Percentiles rank a stretch among this genome's conserved stretches.
phyloP scores from a whole-genome alignment of 2,113 vertebrate species.

The Daphoenositta chrysoptera region DNA sequence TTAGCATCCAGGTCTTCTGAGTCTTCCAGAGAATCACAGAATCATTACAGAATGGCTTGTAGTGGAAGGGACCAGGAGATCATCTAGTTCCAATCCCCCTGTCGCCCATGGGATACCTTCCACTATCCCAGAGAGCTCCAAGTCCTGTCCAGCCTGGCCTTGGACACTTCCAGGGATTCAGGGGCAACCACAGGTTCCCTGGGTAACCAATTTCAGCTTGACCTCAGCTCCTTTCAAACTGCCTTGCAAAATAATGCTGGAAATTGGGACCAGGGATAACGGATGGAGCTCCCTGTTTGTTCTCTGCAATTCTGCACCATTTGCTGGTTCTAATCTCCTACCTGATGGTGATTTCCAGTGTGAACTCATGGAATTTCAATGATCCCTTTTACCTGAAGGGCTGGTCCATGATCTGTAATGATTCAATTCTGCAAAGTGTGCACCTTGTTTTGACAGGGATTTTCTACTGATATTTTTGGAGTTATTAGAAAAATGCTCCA shows the following conservation, averaged over 20 bases:
- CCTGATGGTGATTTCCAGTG: not conserved
- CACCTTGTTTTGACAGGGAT: not conserved
- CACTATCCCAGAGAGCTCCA: rapidly evolving
- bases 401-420: not conserved
- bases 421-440: not conserved
- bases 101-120: not conserved
- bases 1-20: not conserved
- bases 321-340: not conserved
- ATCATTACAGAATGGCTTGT: no score
- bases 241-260: not conserved
- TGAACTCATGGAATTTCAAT: not conserved
- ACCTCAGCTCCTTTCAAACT: not conserved
- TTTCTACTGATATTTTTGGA: not conserved
- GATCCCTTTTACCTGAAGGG: not conserved
- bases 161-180: not conserved
- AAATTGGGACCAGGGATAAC: not conserved
- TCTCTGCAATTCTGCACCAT: not conserved
- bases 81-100: no score
- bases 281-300: not conserved
- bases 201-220: not conserved
- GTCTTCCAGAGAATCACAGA: not conserved
- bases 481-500: not conserved
- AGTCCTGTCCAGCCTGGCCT: rapidly evolving
- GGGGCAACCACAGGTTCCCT: not conserved
- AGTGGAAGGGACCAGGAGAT: not conserved